Base-by-base conservation (phyloP, 1,140 invertebrate species). In the Coptotermes formosanus region DNA sequence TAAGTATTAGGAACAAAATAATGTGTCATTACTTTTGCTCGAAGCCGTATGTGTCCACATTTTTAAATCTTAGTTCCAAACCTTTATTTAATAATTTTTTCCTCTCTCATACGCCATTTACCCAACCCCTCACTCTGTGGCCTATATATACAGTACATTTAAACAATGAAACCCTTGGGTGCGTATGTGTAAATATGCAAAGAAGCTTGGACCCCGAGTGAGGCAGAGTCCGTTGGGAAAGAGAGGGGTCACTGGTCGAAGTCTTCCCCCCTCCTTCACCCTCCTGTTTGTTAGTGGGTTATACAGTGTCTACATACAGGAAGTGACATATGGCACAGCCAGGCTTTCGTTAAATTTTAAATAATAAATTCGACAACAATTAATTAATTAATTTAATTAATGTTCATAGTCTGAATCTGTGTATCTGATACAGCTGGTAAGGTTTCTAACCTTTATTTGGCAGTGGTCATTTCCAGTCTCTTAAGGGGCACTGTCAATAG, bases 151-250 rank as follows among this genome's bases (percentile, higher is more conserved):
- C 64, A n/a, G 64, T 75, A 16, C 64, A 75, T 75, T 75, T 75
- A 75, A 75, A 75, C 64, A 75, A 75, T 75, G 64, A 25, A 75
- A 75, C 25, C 64, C 64, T 75, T 75, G 64, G 64, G 64, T 75
- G 64, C 64, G 64, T 75, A 75, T 75, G 64, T 75, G 64, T 75
- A 75, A 75, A 75, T 75, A 75, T 75, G 64, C 64, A 75, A 75
- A 75, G 64, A 75, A 75, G 64, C 25, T 21, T 75, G 64, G 64
- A 30, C 64, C 25, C 64, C n/a, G 64, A 75, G 64, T 25, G 21
- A 30, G 4, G 64, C 64, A 19, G n/a, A 8, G 64, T n/a, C 64
- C 64, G 64, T n/a, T 75, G 3, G 64, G 64, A 12, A 30, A 14
- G 64, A 30, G 64, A 14, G 64, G n/a, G 64, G 64, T 75, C 64